Conservation (phyloP, 2,113 vertebrate genomes). For the Rhadina sibilatrix region DNA sequence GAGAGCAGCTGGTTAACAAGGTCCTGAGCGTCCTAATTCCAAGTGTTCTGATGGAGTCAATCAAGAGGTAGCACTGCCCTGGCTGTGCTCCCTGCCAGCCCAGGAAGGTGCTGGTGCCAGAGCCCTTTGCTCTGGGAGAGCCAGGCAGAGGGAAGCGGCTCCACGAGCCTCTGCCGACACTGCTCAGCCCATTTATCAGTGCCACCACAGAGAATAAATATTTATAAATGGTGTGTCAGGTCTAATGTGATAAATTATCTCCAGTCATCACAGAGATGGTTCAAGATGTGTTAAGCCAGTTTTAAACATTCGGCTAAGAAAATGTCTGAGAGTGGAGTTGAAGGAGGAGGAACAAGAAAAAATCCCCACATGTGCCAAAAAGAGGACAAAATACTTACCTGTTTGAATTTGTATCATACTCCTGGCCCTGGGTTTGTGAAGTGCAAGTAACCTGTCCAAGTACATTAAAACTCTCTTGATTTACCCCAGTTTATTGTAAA, state of each 20-base stretch:
- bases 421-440: background rate
- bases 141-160: background rate
- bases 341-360: background rate
- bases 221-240: constrained; percentile 64
- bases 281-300: constrained; percentile 12
- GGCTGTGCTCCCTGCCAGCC: constrained; percentile 19
- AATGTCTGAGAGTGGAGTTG: background rate
- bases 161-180: background rate
- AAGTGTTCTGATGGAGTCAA: background rate
- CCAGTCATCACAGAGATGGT: constrained; percentile 16
- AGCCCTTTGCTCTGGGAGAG: background rate
- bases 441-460: constrained; percentile 42
- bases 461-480: constrained; percentile 65
- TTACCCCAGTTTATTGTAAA: constrained; percentile 78
- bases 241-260: constrained; percentile 60
- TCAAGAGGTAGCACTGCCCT: background rate
- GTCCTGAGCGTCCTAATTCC: background rate
- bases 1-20: background rate
- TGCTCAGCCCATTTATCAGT: constrained; percentile 51
- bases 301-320: constrained; percentile 38
- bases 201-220: constrained; percentile 40
- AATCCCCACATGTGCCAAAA: background rate
- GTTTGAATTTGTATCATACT: background rate
- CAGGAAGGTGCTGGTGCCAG: constrained; percentile 24
- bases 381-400: background rate